A percentile compares a stretch with the other conserved stretches of the same genome.
phyloP scores from a whole-genome alignment of 2,113 vertebrate species.

The Pseudorectes ferrugineus region DNA sequence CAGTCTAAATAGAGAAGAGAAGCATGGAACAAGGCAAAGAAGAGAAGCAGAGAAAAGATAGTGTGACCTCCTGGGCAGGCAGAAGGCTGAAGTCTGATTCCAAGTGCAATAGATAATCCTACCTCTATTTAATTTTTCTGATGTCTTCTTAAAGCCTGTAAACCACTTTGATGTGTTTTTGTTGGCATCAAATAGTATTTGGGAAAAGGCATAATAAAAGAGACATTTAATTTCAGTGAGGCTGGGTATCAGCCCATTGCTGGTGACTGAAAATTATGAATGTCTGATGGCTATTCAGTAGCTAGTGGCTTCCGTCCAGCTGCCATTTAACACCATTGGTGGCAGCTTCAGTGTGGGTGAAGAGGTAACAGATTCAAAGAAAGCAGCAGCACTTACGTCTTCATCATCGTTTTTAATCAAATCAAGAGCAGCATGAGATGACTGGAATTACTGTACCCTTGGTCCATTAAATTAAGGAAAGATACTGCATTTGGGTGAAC shows the following conservation, averaged over 20 bases:
- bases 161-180: not conserved
- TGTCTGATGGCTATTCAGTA: not conserved
- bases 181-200: not conserved
- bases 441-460: not conserved
- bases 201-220: not conserved
- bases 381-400: not conserved
- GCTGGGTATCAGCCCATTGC: fast-evolving
- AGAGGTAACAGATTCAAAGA: not conserved
- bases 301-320: not conserved
- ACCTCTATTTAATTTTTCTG: not conserved
- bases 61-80: not conserved
- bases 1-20: not conserved
- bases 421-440: not conserved
- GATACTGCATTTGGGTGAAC: not conserved
- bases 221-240: not conserved
- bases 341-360: not conserved
- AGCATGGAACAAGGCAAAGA: not conserved
- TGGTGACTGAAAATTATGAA: not conserved
- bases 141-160: not conserved
- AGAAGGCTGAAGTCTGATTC: not conserved
- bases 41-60: not conserved
- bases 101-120: not conserved
- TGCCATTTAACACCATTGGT: not conserved
- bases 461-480: not conserved
- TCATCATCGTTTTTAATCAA: not conserved